Evolutionary conservation across 2,797 vertebrate genomes (phyloP).

Genomic region (Rhadinocentrus ornatus): DNA sequence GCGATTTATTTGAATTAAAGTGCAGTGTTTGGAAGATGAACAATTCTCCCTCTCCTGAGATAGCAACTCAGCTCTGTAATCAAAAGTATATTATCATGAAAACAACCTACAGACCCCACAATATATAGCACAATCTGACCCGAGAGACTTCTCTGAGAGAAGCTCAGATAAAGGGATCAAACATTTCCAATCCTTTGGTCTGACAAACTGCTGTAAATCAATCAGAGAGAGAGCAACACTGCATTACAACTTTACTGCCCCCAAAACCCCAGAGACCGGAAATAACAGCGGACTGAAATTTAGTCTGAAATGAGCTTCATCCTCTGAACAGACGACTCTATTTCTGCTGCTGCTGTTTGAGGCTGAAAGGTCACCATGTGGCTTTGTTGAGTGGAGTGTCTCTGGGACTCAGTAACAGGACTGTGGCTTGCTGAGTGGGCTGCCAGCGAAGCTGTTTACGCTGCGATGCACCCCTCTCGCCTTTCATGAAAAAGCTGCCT

Average conservation of each 20-base stretch:
- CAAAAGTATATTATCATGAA: conserved; percentile 42
- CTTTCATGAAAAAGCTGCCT: conserved; percentile 49
- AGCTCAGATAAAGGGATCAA: conserved; percentile 51
- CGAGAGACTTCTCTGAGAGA: conserved; percentile 23
- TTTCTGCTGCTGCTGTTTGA: conserved; percentile 46
- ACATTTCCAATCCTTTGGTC: conserved; percentile 32
- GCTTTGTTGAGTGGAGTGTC: conserved; percentile 60
- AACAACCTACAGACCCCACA: conserved; percentile 16
- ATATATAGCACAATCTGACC: conserved; percentile 3
- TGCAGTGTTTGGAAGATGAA: conserved; percentile 1
- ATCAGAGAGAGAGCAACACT: conserved; percentile 58
- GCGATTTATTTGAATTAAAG: not conserved
- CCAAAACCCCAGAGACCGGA: conserved; percentile 32
- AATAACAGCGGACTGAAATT: conserved; percentile 38
- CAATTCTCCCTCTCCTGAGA: conserved; percentile 26
- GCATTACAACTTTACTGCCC: conserved; percentile 23
- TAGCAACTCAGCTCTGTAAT: conserved; percentile 22
- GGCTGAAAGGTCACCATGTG: conserved; percentile 64
- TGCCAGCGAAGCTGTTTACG: conserved; percentile 53
- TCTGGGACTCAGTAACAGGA: conserved; percentile 58
- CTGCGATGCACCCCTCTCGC: conserved; percentile 38
- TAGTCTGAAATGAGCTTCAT: conserved; percentile 60
- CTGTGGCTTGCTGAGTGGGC: conserved; percentile 50
- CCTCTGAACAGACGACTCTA: conserved; percentile 59
- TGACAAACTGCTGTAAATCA: conserved; percentile 58